Evolutionary conservation across 1,140 invertebrate genomes (phyloP).

Genomic region (Archegozetes longisetosus): DNA sequence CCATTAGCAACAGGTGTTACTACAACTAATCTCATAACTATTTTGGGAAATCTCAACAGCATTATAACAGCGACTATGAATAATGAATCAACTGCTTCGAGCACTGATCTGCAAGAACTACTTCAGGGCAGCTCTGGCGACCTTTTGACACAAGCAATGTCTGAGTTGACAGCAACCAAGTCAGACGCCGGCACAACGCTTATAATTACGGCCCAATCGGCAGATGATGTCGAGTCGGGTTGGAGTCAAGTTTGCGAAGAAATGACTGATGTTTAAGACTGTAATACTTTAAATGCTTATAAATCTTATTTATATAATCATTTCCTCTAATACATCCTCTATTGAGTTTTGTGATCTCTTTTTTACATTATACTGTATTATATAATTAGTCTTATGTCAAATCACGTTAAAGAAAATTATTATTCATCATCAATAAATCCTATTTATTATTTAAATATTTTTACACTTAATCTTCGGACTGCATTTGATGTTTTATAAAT

Average conservation of each 20-base stretch:
- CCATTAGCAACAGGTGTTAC: neutral
- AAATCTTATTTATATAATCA: too few species aligned
- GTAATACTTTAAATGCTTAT: too few species aligned
- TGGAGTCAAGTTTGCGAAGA: conserved; percentile 8
- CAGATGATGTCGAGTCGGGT: neutral
- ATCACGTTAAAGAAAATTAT: too few species aligned
- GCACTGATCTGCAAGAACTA: conserved; percentile 1
- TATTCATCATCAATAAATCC: too few species aligned
- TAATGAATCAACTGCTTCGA: neutral
- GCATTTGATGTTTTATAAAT: too few species aligned
- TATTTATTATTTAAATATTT: too few species aligned
- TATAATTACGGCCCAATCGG: neutral
- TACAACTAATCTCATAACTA: neutral
- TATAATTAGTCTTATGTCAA: too few species aligned
- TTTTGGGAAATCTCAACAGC: conserved; percentile 4
- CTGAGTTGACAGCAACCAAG: conserved; percentile 25
- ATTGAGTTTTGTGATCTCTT: too few species aligned
- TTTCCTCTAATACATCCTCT: too few species aligned
- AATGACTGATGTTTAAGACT: neutral
- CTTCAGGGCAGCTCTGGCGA: conserved; percentile 25
- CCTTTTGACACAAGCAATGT: conserved; percentile 33
- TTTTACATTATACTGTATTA: too few species aligned
- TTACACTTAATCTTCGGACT: too few species aligned
- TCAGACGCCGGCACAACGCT: conserved; percentile 3
- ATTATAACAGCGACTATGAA: neutral